These are phyloP conservation scores for Sphenopsis melanotis DNA, from an alignment of 2,797 vertebrate genomes.

Conservation along the genomic window DNA sequence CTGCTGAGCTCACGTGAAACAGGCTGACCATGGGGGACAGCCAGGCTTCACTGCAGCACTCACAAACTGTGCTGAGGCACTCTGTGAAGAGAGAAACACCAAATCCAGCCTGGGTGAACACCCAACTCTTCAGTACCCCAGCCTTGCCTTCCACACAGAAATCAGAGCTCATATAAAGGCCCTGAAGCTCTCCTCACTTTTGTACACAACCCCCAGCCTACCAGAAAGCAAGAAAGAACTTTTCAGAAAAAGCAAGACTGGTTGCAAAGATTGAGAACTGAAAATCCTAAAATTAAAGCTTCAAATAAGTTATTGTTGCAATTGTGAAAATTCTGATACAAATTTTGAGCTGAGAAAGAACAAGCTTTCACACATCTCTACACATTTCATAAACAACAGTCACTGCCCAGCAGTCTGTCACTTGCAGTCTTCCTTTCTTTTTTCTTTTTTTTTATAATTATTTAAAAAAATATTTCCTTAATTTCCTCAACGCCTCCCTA, in stretches of 20 bases:
- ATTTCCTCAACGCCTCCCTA: background rate
- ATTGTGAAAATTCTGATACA: background rate
- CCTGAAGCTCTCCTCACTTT: background rate
- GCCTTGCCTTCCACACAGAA: background rate
- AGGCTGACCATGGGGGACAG: background rate
- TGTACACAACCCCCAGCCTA: background rate
- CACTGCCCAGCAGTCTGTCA: background rate
- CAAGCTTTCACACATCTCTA: background rate
- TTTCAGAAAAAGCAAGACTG: background rate
- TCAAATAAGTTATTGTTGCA: background rate
- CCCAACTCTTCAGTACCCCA: background rate
- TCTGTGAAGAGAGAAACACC: background rate
- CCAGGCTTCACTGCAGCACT: background rate
- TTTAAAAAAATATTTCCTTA: too few relatives aligned
- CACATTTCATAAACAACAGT: background rate
- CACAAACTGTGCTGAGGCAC: accelerated
- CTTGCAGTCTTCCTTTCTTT: background rate
- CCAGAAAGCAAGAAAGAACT: background rate
- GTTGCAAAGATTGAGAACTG: background rate
- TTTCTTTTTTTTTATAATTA: too few relatives aligned
- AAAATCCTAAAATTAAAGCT: background rate
- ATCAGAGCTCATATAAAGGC: background rate
- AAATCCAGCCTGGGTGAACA: background rate
- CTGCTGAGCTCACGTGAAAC: too few relatives aligned
- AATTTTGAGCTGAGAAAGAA: background rate